Conservation (phyloP, 2,888 invertebrate genomes). For the Lepidochitona cinerea region DNA sequence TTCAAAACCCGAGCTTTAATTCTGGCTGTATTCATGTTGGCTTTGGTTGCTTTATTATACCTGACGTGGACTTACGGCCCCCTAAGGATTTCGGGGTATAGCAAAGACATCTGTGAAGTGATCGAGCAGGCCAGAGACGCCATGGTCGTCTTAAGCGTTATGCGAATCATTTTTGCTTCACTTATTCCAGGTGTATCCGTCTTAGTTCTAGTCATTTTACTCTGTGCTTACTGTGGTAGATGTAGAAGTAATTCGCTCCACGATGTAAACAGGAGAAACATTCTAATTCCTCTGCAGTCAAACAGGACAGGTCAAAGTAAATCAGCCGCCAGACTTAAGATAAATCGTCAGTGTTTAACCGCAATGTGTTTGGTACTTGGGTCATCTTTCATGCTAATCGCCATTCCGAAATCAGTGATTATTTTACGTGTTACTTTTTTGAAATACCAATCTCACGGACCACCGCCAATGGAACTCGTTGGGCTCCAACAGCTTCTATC, state of each 20-base stretch:
- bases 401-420: not conserved
- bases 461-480: not conserved
- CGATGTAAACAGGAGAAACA: not conserved
- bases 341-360: not conserved
- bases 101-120: not conserved
- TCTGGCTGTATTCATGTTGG: not conserved
- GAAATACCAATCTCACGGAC: not conserved
- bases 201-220: not conserved
- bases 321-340: not conserved
- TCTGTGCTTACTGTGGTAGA: not conserved
- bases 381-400: not conserved
- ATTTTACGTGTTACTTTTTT: not conserved
- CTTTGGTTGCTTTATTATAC: slow-evolving; percentile 3
- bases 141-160: not conserved
- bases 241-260: not conserved
- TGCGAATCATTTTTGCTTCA: not conserved
- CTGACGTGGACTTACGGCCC: slow-evolving; percentile 3
- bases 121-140: not conserved
- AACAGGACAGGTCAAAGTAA: not conserved
- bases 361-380: not conserved
- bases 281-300: not conserved
- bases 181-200: not conserved
- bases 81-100: not conserved
- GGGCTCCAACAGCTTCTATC: not conserved
- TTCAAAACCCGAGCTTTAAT: slow-evolving; percentile 3